Percentiles rank a stretch among this genome's conserved stretches.
phyloP scores from a whole-genome alignment of 2,888 invertebrate species.

The Oxyteleia sp. region DNA sequence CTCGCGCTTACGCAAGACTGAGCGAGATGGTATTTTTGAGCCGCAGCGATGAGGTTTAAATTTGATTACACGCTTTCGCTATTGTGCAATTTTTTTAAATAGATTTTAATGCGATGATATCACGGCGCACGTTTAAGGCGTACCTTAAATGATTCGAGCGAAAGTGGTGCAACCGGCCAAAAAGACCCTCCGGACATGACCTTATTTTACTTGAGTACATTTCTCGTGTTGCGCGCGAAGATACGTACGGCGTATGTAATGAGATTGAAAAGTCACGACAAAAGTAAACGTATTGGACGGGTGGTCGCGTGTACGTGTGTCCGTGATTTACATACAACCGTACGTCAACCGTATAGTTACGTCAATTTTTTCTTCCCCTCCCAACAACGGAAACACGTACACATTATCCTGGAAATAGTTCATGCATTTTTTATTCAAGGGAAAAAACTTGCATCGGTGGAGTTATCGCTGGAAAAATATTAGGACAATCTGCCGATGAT shows the following conservation, averaged over 20 bases:
- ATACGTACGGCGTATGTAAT: slow-evolving; percentile 39
- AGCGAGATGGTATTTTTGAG: slow-evolving; percentile 10
- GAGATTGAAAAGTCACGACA: slow-evolving; percentile 43
- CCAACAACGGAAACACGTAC: slow-evolving; percentile 42
- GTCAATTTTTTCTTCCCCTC: slow-evolving; percentile 24
- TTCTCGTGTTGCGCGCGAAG: slow-evolving; percentile 24
- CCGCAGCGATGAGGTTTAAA: background rate
- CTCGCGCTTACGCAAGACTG: background rate
- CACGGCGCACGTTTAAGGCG: slow-evolving; percentile 25
- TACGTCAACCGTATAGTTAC: slow-evolving; percentile 14
- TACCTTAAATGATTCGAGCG: slow-evolving; percentile 41
- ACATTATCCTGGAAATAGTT: slow-evolving; percentile 42
- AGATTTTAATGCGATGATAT: slow-evolving; percentile 39
- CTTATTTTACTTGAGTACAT: slow-evolving; percentile 47
- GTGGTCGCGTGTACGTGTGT: slow-evolving; percentile 11
- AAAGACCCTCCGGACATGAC: slow-evolving; percentile 59
- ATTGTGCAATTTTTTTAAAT: slow-evolving; percentile 42
- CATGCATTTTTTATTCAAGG: slow-evolving; percentile 34
- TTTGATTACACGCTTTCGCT: slow-evolving; percentile 38
- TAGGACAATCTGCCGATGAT: slow-evolving; percentile 23
- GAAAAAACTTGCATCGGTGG: slow-evolving; percentile 25
- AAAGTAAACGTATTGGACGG: slow-evolving; percentile 23
- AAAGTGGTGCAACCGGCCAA: slow-evolving; percentile 48
- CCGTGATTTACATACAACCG: slow-evolving; percentile 15
- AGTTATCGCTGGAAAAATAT: slow-evolving; percentile 29